A percentile compares a stretch with the other conserved stretches of the same genome.
Conservation (phyloP, 2,797 vertebrate species). For the Erethizon dorsatum region DNA sequence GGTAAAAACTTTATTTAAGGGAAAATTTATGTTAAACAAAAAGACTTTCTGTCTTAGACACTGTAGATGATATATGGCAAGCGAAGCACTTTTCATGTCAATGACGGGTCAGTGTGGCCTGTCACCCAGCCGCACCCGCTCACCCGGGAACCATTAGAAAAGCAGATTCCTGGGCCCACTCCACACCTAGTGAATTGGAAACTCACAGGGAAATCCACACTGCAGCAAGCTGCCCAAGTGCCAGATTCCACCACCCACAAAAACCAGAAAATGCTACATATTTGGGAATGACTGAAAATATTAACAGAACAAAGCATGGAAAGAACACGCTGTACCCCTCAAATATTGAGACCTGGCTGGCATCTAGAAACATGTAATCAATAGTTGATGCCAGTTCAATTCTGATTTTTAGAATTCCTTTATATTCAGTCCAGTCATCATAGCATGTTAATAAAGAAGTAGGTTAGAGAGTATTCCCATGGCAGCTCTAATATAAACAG, state of each 20-base stretch:
- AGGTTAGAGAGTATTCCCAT: background rate
- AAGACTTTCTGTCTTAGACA: background rate
- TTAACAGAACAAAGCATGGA: background rate
- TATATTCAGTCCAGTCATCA: background rate
- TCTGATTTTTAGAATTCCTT: background rate
- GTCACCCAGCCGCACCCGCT: background rate
- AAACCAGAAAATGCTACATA: conserved; percentile 37
- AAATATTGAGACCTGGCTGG: conserved; percentile 43
- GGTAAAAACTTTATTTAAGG: background rate
- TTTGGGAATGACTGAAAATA: conserved; percentile 48
- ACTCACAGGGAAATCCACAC: background rate
- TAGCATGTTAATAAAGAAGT: background rate
- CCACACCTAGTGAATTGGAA: background rate
- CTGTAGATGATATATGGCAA: background rate
- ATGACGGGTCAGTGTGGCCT: background rate
- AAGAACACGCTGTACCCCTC: background rate
- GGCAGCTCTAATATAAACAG: background rate
- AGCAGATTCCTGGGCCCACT: background rate
- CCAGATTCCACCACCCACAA: background rate
- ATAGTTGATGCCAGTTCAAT: background rate
- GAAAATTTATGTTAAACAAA: background rate
- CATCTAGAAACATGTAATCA: background rate
- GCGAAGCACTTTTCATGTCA: background rate
- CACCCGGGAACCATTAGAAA: background rate
- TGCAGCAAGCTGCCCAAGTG: background rate